Evolutionary conservation across 2,113 vertebrate species (phyloP).

Genomic region (Spilogale gracilis): DNA sequence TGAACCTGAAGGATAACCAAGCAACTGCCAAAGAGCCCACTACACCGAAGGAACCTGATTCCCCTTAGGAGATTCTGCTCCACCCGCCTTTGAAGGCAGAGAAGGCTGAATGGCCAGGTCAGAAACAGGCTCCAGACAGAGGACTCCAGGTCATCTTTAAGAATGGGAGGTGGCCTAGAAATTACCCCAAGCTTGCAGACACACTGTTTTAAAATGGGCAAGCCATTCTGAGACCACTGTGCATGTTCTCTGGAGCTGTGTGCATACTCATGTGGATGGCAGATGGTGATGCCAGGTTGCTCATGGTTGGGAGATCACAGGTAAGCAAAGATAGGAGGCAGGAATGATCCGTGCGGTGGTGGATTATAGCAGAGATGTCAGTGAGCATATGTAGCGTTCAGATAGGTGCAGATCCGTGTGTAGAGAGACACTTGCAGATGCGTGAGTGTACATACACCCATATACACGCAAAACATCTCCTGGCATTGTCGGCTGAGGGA

Average conservation of each 20-base stretch:
- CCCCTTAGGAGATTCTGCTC: too few species aligned
- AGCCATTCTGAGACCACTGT: too few species aligned
- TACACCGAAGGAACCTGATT: fast-evolving
- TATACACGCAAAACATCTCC: not conserved
- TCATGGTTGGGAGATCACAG: not conserved
- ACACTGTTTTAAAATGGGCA: too few species aligned
- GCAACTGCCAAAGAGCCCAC: fast-evolving
- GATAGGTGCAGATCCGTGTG: fast-evolving
- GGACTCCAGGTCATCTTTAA: not conserved
- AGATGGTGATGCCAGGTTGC: not conserved
- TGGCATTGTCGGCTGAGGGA: not conserved
- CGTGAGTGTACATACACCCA: fast-evolving
- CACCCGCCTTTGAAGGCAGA: not conserved
- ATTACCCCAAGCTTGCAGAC: not conserved
- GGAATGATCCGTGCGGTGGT: fast-evolving
- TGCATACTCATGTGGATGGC: fast-evolving
- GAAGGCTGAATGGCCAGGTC: too few species aligned
- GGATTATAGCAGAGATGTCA: not conserved
- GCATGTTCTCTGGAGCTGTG: fast-evolving
- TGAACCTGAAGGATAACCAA: too few species aligned
- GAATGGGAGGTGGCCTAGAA: not conserved
- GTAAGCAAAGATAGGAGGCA: not conserved
- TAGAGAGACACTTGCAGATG: fast-evolving
- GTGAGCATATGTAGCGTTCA: not conserved
- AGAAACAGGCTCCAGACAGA: not conserved